A percentile compares a stretch with the other conserved stretches of the same genome.
Conservation (phyloP, 2,888 invertebrate genomes). For the Timema podura region DNA sequence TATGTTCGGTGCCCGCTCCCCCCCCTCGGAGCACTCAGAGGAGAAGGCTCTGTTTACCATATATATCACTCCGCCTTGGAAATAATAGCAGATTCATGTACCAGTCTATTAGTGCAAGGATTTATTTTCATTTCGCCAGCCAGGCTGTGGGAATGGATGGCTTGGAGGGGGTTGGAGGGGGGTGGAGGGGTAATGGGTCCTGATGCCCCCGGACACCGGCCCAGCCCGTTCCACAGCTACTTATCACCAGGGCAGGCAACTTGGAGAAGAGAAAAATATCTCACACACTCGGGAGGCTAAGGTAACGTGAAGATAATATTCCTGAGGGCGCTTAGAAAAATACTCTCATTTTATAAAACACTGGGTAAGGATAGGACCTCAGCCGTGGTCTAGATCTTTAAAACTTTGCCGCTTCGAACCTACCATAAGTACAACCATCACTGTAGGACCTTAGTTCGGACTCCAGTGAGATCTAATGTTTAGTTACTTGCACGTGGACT, state of each 20-base stretch:
- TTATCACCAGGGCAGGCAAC: constrained; percentile 16
- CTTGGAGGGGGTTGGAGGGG: constrained; percentile 14
- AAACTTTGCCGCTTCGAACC: no score
- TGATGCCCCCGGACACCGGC: constrained; percentile 17
- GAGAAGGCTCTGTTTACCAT: constrained; percentile 47
- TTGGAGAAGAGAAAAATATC: constrained; percentile 11
- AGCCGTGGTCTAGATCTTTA: no score
- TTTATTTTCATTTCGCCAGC: constrained; percentile 50
- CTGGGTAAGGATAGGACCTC: no score
- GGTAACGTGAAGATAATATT: not conserved
- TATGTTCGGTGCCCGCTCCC: constrained; percentile 25
- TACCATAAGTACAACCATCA: no score
- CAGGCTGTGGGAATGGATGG: constrained; percentile 26
- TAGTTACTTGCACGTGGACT: no score
- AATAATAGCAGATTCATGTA: constrained; percentile 54
- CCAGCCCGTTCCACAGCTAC: constrained; percentile 13
- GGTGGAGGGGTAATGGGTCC: constrained; percentile 14
- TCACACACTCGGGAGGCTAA: not conserved
- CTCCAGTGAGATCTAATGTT: no score
- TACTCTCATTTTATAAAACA: not conserved
- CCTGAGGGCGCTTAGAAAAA: not conserved
- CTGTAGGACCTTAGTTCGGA: no score
- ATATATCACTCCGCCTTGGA: constrained; percentile 50
- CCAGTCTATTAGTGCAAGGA: constrained; percentile 53
- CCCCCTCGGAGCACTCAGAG: constrained; percentile 30